Evolutionary conservation across 2,888 invertebrate genomes (phyloP).

Genomic region (Epicampocera succincta): DNA sequence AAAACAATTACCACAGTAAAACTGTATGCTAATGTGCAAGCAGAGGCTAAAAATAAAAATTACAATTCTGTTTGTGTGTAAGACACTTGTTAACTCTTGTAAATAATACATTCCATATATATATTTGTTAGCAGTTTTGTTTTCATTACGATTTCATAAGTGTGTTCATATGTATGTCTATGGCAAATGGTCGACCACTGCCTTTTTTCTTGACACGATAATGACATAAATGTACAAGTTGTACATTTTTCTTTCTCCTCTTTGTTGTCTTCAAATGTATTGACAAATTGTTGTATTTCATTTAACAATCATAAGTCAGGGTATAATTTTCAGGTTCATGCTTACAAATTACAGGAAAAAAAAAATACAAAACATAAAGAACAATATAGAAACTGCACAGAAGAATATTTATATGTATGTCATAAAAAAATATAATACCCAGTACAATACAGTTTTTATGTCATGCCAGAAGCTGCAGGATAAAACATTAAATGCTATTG

Average conservation of each 20-base stretch:
- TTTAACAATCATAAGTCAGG: constrained; percentile 38
- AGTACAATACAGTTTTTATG: constrained; percentile 4
- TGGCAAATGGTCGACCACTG: neutral
- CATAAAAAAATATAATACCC: constrained; percentile 21
- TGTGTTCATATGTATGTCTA: constrained; percentile 10
- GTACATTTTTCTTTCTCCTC: constrained; percentile 6
- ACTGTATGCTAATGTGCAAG: too few species aligned
- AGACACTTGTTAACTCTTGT: too few species aligned
- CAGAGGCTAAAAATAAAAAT: too few species aligned
- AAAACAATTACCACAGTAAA: too few species aligned
- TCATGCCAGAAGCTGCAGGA: constrained; percentile 17
- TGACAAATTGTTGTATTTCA: constrained; percentile 11
- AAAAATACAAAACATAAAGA: neutral
- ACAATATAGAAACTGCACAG: constrained; percentile 8
- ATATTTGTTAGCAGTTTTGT: neutral
- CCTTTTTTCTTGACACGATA: constrained; percentile 7
- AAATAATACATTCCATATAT: too few species aligned
- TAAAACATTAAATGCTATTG: constrained; percentile 4
- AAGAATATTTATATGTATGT: constrained; percentile 1
- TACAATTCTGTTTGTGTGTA: too few species aligned
- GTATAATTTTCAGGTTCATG: constrained; percentile 59
- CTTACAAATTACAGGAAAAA: constrained; percentile 22
- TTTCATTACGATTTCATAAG: constrained; percentile 11
- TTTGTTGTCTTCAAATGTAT: neutral
- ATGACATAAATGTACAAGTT: constrained; percentile 23